phyloP scores from a whole-genome alignment of 2,797 vertebrate species.

The Mico argentatus region DNA sequence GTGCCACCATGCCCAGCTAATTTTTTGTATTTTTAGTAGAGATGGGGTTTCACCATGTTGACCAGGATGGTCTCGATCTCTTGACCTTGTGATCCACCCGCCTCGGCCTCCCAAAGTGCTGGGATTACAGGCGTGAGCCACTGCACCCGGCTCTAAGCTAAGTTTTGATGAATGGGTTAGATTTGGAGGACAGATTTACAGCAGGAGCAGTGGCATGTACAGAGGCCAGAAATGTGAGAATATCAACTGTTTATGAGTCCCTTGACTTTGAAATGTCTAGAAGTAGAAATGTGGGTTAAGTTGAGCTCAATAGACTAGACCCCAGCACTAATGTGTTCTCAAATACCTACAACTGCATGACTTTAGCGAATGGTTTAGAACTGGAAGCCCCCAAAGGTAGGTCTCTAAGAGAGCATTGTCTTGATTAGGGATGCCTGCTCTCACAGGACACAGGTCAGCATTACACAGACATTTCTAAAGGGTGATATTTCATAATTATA shows the following conservation, averaged over 20 bases:
- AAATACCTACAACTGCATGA: not conserved
- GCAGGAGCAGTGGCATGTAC: not conserved
- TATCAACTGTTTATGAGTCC: not conserved
- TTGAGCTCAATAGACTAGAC: not conserved
- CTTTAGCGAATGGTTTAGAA: not conserved
- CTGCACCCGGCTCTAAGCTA: too few species aligned
- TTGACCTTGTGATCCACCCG: too few species aligned
- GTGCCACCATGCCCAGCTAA: too few species aligned
- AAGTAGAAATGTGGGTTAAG: not conserved
- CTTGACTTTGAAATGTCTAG: conserved; percentile 28
- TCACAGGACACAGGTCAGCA: not conserved
- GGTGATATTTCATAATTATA: conserved; percentile 18
- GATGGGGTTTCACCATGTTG: too few species aligned
- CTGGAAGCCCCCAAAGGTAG: not conserved
- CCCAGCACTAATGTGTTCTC: not conserved
- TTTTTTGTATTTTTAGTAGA: too few species aligned
- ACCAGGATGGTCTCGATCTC: too few species aligned
- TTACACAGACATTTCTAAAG: not conserved
- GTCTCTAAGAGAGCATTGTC: not conserved
- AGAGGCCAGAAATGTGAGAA: not conserved
- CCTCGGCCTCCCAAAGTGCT: too few species aligned
- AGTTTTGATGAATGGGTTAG: not conserved
- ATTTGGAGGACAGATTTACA: not conserved
- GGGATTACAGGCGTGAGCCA: too few species aligned
- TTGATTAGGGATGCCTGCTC: not conserved